phyloP scores from a whole-genome alignment of 53 echinoderm and acorn worm genomes.

The Echinometra lucunter region DNA sequence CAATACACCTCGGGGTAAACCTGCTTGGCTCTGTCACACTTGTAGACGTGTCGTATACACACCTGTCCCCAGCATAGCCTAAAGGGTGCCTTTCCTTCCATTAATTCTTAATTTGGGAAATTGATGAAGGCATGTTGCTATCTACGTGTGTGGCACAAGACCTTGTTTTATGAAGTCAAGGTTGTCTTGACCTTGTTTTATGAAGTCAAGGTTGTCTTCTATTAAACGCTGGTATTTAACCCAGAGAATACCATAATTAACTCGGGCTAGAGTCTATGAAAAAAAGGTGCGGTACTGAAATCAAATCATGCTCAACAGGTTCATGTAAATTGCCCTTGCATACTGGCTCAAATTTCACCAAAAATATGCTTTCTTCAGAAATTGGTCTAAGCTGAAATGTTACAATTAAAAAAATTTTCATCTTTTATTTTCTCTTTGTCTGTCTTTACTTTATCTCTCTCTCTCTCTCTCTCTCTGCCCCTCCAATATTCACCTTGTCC shows the following conservation, averaged over 20 bases:
- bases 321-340: too few relatives aligned
- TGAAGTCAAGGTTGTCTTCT: too few relatives aligned
- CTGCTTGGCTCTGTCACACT: conserved; percentile 12
- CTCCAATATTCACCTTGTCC: too few relatives aligned
- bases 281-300: too few relatives aligned
- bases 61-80: background rate
- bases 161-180: background rate
- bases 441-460: background rate
- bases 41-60: background rate
- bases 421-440: background rate
- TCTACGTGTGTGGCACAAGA: background rate
- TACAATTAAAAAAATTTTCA: background rate
- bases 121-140: background rate
- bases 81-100: background rate
- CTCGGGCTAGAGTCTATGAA: too few relatives aligned
- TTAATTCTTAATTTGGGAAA: background rate
- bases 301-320: too few relatives aligned
- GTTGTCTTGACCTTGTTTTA: background rate
- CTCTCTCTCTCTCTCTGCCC: background rate
- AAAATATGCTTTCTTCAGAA: too few relatives aligned
- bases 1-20: conserved; percentile 5
- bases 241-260: too few relatives aligned
- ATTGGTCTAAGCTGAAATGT: too few relatives aligned
- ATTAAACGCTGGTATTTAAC: background rate
- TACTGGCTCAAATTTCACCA: too few relatives aligned